Conservation (phyloP, 2,888 invertebrate species). For the Acanthosepion esculentum region DNA sequence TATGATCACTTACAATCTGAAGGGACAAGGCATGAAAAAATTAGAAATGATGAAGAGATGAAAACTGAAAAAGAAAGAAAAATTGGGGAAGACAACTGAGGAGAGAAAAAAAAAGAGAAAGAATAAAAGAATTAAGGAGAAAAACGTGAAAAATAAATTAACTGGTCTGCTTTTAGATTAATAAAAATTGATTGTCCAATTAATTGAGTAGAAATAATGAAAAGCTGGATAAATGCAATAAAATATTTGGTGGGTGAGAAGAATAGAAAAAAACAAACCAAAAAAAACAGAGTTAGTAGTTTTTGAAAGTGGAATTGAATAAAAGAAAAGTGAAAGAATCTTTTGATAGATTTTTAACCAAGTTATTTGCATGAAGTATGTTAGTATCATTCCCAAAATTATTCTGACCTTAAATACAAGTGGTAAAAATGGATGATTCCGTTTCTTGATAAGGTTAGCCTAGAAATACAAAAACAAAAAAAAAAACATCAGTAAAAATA, state of each 20-base stretch:
- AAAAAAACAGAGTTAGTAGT: not conserved
- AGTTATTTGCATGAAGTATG: not conserved
- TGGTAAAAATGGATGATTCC: not conserved
- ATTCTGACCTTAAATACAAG: not conserved
- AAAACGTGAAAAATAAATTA: not conserved
- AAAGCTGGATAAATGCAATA: not conserved
- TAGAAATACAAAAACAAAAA: not conserved
- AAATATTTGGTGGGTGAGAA: not conserved
- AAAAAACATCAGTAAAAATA: not conserved
- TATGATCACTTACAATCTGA: too few species aligned
- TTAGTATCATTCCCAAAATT: not conserved
- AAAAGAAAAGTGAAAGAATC: not conserved
- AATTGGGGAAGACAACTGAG: too few species aligned
- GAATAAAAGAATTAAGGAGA: too few species aligned
- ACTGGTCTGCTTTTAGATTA: not conserved
- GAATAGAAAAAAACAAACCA: not conserved
- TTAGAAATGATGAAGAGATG: too few species aligned
- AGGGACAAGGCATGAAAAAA: too few species aligned
- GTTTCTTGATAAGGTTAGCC: not conserved
- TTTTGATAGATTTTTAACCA: conserved; percentile 2
- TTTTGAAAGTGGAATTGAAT: not conserved
- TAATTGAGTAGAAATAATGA: not conserved
- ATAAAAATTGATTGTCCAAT: not conserved
- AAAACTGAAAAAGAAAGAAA: too few species aligned
- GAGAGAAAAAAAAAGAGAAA: too few species aligned